Percentiles rank a stretch among this genome's conserved stretches.
These are phyloP conservation scores for Chironex yamaguchii DNA, from an alignment of 30 jellyfish, hydroid and myxozoan species.

Conservation along the genomic window DNA sequence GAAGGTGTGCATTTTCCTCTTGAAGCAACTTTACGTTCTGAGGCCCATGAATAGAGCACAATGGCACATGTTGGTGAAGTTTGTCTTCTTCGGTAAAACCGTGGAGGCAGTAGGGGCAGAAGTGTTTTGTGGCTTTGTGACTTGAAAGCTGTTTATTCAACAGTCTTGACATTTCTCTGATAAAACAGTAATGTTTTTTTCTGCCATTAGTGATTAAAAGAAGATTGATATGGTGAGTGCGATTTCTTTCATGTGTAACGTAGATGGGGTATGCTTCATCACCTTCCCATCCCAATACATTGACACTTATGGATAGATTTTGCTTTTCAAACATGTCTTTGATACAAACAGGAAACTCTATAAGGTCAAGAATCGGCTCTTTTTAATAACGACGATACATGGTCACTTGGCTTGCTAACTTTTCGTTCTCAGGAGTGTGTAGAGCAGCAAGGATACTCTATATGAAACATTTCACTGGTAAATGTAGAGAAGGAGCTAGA, in stretches of 20 bases:
- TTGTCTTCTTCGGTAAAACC: constrained; percentile 15
- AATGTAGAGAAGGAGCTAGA: too few species aligned
- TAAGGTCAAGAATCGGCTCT: constrained; percentile 40
- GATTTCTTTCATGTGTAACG: constrained; percentile 39
- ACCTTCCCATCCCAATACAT: constrained; percentile 33
- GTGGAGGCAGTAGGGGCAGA: constrained; percentile 64
- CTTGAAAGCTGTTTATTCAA: background rate
- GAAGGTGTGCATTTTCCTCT: constrained; percentile 1
- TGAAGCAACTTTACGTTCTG: constrained; percentile 36
- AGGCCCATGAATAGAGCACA: constrained; percentile 36
- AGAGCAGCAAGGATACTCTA: too few species aligned
- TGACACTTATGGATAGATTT: constrained; percentile 4
- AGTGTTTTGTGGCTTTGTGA: constrained; percentile 6
- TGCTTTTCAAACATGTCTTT: constrained; percentile 47
- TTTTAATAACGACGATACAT: constrained; percentile 11
- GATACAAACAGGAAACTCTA: constrained; percentile 40
- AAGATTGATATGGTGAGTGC: too few species aligned
- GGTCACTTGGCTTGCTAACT: constrained; percentile 21
- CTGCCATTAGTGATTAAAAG: constrained; percentile 36
- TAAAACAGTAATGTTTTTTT: constrained; percentile 43
- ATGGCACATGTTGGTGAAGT: constrained; percentile 1
- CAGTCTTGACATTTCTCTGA: constrained; percentile 3
- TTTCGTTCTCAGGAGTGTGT: too few species aligned
- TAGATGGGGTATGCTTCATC: constrained; percentile 37
- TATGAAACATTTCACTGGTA: too few species aligned